Evolutionary conservation across 2,113 vertebrate species (phyloP), one percentile per base, ranked within the genome.

Genomic region (Aplodontia rufa): DNA sequence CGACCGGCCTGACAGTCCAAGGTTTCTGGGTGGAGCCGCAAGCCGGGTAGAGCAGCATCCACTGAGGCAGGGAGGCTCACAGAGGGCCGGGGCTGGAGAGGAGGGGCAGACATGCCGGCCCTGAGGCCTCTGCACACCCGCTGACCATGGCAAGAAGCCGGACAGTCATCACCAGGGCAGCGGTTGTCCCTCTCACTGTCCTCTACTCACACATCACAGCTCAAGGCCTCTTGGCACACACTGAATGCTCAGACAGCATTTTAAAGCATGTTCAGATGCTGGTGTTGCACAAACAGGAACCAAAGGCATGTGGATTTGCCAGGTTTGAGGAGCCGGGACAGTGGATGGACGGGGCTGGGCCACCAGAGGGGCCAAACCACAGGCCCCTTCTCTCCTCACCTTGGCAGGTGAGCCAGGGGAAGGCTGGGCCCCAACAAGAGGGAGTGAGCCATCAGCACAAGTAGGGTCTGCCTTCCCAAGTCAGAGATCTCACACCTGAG

Each of bases 141-240:
- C 47, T 1, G 71, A 35, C 64, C 42, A 16, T 0, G 24, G 17
- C 64, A 45, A 5, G 14, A 1, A 0, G 79, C 51, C 60, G 35
- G n/a, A 42, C 6, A 20, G 30, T 12, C 64, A 58, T 32, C 47
- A 0, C 0, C 30, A 60, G 32, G 28, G n/a, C 7, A 22, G 47
- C 1, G 0, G 6, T 35, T 8, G 11, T 14, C n/a, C 28, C 10
- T 16, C 30, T 13, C 64, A 16, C 26, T 45, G 12, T 71, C 16
- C 45, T 2, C 9, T 19, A 3, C 1, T 12, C 69, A 28, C 60
- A 78, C 40, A 55, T 51, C 37, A 53, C 45, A 68, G n/a, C n/a
- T n/a, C 14, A 22, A 35, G n/a, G 6, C 35, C 42, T 20, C 74
- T 19, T 7, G 6, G 45, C 20, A 47, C 28, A 2, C 22, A 42